Conservation (phyloP, 1,140 invertebrate species). For the Diprion similis region DNA sequence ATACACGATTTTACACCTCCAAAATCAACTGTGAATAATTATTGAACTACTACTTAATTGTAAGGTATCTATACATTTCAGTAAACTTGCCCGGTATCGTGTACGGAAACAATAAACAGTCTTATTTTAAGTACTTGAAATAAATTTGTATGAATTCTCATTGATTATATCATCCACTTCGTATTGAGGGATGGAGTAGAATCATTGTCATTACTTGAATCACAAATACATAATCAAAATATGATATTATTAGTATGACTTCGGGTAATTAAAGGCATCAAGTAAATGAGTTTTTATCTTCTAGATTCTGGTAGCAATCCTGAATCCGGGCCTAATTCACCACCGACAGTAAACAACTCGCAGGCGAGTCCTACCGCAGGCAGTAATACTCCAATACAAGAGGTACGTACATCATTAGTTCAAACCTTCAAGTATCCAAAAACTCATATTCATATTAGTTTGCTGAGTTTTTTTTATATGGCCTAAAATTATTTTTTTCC, state of each 20-base stretch:
- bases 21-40: slow-evolving; percentile 7
- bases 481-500: no score
- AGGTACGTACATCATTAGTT: slow-evolving; percentile 52
- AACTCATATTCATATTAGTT: no score
- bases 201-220: background rate
- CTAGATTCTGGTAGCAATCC: slow-evolving; percentile 74
- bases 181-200: background rate
- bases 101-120: background rate
- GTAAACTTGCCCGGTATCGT: background rate
- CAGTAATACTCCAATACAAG: slow-evolving; percentile 74
- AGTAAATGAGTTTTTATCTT: slow-evolving; percentile 32
- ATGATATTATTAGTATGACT: background rate
- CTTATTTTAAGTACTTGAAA: no score
- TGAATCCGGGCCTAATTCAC: slow-evolving; percentile 85
- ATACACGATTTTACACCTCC: background rate
- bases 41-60: background rate
- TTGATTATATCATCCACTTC: background rate
- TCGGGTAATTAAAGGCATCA: background rate
- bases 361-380: slow-evolving; percentile 66
- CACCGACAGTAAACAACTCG: slow-evolving; percentile 69
- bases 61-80: background rate
- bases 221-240: background rate
- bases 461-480: no score
- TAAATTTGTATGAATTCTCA: background rate
- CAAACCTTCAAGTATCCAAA: no score